Evolutionary conservation across 2,888 invertebrate genomes (phyloP).

Genomic region (Ganaspis brasiliensis): DNA sequence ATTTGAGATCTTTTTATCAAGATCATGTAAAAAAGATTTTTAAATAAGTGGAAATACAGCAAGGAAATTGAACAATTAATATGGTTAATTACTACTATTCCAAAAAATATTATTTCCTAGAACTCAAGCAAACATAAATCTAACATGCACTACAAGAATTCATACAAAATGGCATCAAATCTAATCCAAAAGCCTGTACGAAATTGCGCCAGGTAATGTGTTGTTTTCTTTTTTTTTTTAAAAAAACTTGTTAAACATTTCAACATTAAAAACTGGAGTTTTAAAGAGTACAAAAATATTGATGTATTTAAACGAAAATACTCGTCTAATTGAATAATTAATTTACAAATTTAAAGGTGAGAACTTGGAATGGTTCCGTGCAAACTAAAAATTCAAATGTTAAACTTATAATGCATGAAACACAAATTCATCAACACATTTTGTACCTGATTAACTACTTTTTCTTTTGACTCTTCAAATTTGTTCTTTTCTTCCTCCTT

Average conservation of each 20-base stretch:
- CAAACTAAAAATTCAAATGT: constrained; percentile 20
- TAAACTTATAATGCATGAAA: constrained; percentile 51
- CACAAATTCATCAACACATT: constrained; percentile 55
- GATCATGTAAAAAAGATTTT: no score
- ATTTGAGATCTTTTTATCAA: no score
- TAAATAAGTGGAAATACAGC: no score
- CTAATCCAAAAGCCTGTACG: neutral
- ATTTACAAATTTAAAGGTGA: neutral
- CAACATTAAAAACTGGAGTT: no score
- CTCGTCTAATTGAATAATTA: neutral
- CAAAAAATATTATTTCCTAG: neutral
- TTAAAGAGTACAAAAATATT: no score
- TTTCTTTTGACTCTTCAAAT: constrained; percentile 65
- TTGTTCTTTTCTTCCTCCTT: constrained; percentile 65
- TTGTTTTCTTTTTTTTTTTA: neutral
- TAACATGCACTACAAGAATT: constrained; percentile 11
- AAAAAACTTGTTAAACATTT: no score
- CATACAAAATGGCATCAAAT: constrained; percentile 1
- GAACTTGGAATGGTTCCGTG: constrained; percentile 27
- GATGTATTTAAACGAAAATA: neutral
- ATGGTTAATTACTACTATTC: no score
- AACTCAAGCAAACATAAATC: neutral
- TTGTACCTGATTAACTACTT: constrained; percentile 70
- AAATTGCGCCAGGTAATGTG: constrained; percentile 10
- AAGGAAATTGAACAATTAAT: no score